Evolutionary conservation across 2,888 invertebrate species (phyloP), one percentile per base, ranked within the genome.

Genomic region (Heliconius cydno): DNA sequence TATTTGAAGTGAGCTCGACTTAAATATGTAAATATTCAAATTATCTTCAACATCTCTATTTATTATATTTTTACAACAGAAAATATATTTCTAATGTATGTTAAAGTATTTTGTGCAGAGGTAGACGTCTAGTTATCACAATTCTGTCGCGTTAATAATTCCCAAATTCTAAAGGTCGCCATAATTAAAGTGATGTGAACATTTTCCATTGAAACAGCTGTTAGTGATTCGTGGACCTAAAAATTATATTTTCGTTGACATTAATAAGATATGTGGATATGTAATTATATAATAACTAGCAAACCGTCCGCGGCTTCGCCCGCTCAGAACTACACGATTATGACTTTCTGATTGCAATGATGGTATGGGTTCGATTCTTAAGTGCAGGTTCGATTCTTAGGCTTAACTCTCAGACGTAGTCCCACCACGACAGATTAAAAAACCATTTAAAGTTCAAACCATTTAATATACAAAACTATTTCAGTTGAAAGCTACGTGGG

Each of bases 401-500:
- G 28, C 28, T 28, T 28, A 28, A 28, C 60, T 12, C 9, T n/a
- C n/a, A 60, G 0, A n/a, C 12, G n/a, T 7, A n/a, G 60, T 60
- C 10, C n/a, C n/a, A n/a, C 60, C 4, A n/a, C n/a, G 10, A n/a
- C 0, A 1, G 60, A 2, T n/a, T n/a, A 10, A 10, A n/a, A 9
- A 60, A 10, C 60, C 22, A n/a, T 60, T n/a, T 60, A 22, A n/a
- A n/a, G 4, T 46, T 34, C 71, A 71, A 52, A 46, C 52, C 4
- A 71, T 46, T 71, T 34, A 73, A 73, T 38, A 34, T 75, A 67
- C 15, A 41, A 9, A n/a, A 63, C 63, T 74, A 28, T 68, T 46
- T 28, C 92, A 97, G 97, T 96, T 86, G 97, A 97, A 86, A 97
- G 96, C 80, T 97, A 96, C 93, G 97, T 97, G 86, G 98, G 98